Conservation (phyloP, 2,797 vertebrate species). For the Labeo calbasu region DNA sequence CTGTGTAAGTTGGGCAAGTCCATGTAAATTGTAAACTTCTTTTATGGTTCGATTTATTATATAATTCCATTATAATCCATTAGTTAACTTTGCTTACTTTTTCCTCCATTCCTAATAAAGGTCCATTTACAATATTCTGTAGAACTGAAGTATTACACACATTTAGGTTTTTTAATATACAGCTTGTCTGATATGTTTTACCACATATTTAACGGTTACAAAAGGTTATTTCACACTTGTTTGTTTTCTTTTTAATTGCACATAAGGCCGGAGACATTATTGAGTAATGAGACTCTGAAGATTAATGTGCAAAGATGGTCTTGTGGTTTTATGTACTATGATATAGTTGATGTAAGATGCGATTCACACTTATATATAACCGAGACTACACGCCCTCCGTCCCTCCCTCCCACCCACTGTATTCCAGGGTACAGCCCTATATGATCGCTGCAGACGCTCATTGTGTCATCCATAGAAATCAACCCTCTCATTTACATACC, state of each 20-base stretch:
- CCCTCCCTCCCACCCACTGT: background rate
- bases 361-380: slow-evolving; percentile 55
- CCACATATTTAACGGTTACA: slow-evolving; percentile 44
- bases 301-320: slow-evolving; percentile 56
- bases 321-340: slow-evolving; percentile 59
- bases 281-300: slow-evolving; percentile 54
- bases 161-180: slow-evolving; percentile 56
- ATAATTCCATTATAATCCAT: slow-evolving; percentile 57
- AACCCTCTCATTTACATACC: slow-evolving; percentile 35
- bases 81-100: slow-evolving; percentile 59
- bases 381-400: slow-evolving; percentile 36
- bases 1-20: slow-evolving; percentile 60
- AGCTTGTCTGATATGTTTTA: slow-evolving; percentile 59
- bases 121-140: slow-evolving; percentile 57
- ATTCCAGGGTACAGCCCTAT: slow-evolving; percentile 58
- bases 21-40: slow-evolving; percentile 72
- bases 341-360: slow-evolving; percentile 58
- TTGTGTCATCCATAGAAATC: slow-evolving; percentile 32
- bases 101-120: slow-evolving; percentile 55
- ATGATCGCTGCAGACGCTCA: slow-evolving; percentile 55
- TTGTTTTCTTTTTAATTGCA: slow-evolving; percentile 47
- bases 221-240: slow-evolving; percentile 42
- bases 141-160: slow-evolving; percentile 56
- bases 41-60: slow-evolving; percentile 67
- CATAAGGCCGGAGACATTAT: slow-evolving; percentile 47